Evolutionary conservation across 2,113 vertebrate genomes (phyloP), one percentile per base, ranked within the genome.

Genomic region (Dryoscopus gambensis): DNA sequence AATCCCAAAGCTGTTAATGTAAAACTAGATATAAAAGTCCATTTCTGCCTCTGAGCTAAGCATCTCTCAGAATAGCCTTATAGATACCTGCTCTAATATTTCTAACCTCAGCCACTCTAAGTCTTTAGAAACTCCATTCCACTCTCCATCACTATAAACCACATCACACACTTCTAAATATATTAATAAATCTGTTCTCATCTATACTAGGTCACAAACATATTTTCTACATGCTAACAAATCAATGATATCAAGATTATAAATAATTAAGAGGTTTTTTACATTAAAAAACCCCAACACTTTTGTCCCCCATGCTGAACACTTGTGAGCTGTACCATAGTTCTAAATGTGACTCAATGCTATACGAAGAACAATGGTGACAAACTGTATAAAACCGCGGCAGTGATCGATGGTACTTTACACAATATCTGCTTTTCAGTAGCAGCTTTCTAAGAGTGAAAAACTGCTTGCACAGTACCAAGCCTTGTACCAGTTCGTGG

Each of bases 371-470:
- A 99, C 98, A 99, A 99, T 99, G 98, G 98, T 98, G 98, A 98
- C 98, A 98, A 98, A 98, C 96, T 98, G 96, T 98, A 98, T 97
- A 97, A 98, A 98, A 97, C 97, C 91, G 95, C 39, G 80, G 92
- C 97, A 98, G 98, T 98, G 98, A 99, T 96, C 94, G 94, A 97
- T 97, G 91, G 96, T 95, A 97, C 96, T 97, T 94, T 42, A 96
- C 97, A 99, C 99, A 99, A 99, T 98, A 98, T 98, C 95, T 95
- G 98, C 98, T 98, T 99, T 99, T 98, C 98, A 99, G 96, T 44
- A 80, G 84, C 77, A 60, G 93, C 77, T 69, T 93, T 95, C 94
- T 94, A 80, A 89, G 96, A 69, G 82, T 52, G 87, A 96, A 96
- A 94, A 97, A 93, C 94, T 69, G 97, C 95, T 90, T 64, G 77